Conservation (phyloP, 2,888 invertebrate genomes). For the Polyommatus iphigenia region DNA sequence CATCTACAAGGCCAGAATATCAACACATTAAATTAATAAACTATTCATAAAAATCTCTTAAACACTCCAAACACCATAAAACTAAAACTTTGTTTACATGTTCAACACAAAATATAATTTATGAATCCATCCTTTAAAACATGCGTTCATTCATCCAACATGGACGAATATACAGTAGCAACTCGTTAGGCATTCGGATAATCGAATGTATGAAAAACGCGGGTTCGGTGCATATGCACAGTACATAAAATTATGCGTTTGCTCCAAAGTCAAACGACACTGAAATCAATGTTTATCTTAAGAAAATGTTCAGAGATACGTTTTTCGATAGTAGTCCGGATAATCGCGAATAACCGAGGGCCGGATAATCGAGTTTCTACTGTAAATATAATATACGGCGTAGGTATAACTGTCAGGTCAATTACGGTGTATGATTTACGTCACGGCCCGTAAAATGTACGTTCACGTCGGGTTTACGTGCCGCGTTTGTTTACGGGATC, state of each 20-base stretch:
- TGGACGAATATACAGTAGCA: background rate
- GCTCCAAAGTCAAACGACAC: too few species aligned
- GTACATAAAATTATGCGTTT: too few species aligned
- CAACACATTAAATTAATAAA: background rate
- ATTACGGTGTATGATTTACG: constrained; percentile 24
- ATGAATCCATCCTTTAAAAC: background rate
- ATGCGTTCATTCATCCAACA: background rate
- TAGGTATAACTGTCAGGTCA: background rate
- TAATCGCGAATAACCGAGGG: too few species aligned
- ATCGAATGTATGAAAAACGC: too few species aligned
- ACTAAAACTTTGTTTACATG: background rate
- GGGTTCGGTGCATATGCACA: too few species aligned
- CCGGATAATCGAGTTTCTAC: background rate
- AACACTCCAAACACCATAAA: background rate
- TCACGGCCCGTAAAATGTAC: background rate
- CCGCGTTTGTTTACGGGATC: background rate
- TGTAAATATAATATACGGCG: background rate
- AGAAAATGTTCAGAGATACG: too few species aligned
- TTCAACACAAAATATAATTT: background rate
- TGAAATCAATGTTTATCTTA: too few species aligned
- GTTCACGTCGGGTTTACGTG: constrained; percentile 24
- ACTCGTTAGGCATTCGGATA: too few species aligned
- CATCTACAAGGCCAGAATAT: background rate
- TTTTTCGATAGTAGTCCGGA: too few species aligned
- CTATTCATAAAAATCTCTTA: constrained; percentile 1